Conservation (phyloP, 2,113 vertebrate species). For the Rhinogobius similis region DNA sequence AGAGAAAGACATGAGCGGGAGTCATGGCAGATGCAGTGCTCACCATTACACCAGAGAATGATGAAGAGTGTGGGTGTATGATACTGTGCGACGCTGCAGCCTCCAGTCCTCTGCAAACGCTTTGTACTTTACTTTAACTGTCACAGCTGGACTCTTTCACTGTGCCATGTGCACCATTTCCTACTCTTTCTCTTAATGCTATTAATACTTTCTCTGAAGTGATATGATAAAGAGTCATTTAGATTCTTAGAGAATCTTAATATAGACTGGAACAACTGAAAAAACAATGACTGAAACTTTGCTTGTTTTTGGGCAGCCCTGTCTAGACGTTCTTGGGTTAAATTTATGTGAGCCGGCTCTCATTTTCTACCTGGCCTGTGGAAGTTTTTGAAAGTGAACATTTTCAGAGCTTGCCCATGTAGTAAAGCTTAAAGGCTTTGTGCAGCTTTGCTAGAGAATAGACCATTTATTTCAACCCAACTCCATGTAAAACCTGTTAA, state of each 20-base stretch:
- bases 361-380: not conserved
- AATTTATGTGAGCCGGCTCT: not conserved
- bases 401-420: not conserved
- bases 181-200: not conserved
- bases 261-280: not conserved
- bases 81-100: constrained; percentile 16
- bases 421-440: not conserved
- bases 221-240: not conserved
- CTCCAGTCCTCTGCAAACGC: constrained; percentile 8
- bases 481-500: not conserved
- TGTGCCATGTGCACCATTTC: constrained; percentile 9
- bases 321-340: not conserved
- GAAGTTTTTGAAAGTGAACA: not conserved
- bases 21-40: constrained; percentile 31
- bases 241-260: not conserved
- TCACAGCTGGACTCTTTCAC: constrained; percentile 33
- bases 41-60: constrained; percentile 34
- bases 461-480: not conserved
- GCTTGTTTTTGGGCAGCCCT: not conserved
- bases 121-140: constrained; percentile 46
- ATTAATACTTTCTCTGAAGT: not conserved
- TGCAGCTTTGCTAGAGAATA: not conserved
- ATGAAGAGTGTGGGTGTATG: constrained; percentile 16
- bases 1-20: constrained; percentile 8
- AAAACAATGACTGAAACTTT: not conserved